These are phyloP conservation scores for Otolemur garnettii DNA, from an alignment of 2,113 vertebrate genomes.

Conservation along the genomic window DNA sequence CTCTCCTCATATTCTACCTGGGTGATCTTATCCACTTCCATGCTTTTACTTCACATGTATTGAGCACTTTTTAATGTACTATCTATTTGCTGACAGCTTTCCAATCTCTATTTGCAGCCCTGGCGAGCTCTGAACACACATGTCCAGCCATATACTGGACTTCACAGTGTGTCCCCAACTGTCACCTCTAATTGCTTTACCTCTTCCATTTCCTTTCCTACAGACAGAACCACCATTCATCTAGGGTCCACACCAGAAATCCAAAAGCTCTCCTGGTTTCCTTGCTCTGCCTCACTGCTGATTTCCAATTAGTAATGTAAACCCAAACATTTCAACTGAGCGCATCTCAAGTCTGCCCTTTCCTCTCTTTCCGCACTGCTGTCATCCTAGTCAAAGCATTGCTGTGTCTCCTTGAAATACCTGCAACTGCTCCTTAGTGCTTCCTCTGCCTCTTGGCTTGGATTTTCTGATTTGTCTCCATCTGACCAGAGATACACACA, in stretches of 20 bases:
- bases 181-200: conserved; percentile 18
- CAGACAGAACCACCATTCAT: conserved; percentile 13
- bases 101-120: background rate
- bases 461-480: background rate
- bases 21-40: background rate
- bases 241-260: background rate
- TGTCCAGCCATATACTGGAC: background rate
- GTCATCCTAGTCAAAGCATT: background rate
- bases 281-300: background rate
- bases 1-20: background rate
- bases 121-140: background rate
- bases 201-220: background rate
- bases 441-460: background rate
- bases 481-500: background rate
- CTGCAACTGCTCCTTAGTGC: background rate
- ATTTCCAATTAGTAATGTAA: conserved; percentile 38
- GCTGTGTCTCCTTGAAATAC: background rate
- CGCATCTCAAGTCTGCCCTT: background rate
- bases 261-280: conserved; percentile 18
- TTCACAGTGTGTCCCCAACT: background rate
- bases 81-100: background rate
- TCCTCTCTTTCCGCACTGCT: background rate
- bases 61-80: background rate
- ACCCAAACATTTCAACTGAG: background rate
- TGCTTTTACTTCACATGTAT: background rate